Evolutionary conservation across 2,113 vertebrate species (phyloP).

Genomic region (Rhodinocichla rosea): DNA sequence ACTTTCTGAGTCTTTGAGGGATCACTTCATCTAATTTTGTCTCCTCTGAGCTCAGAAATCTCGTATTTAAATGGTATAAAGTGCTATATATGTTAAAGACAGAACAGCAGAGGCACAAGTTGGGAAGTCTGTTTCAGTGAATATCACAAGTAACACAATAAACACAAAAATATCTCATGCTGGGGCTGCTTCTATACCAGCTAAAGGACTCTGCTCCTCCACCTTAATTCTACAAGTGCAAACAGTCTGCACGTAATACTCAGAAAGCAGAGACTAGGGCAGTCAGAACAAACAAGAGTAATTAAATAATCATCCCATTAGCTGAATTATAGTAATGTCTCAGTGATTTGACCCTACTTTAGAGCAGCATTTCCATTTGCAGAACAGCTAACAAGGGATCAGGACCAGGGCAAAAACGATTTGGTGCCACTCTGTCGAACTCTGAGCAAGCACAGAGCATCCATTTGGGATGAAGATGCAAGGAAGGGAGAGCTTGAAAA

Average conservation of each 20-base stretch:
- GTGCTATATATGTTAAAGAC: not conserved
- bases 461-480: not conserved
- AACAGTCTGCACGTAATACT: not conserved
- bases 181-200: not conserved
- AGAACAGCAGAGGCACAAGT: not conserved
- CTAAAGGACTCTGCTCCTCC: not conserved
- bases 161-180: not conserved
- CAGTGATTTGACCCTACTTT: not conserved
- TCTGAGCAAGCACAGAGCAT: not conserved
- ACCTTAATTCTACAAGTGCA: not conserved
- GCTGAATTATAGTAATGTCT: constrained; percentile 9
- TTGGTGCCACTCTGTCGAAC: not conserved
- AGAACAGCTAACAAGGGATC: not conserved
- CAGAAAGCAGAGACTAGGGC: not conserved
- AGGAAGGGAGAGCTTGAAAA: not conserved
- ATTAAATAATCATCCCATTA: constrained; percentile 23
- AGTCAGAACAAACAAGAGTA: constrained; percentile 2
- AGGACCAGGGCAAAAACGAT: not conserved
- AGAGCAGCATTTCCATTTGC: not conserved
- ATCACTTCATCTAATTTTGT: not conserved
- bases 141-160: not conserved
- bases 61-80: not conserved
- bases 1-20: not conserved
- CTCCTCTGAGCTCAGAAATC: no score
- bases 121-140: not conserved